These are phyloP conservation scores for Paragorgia papillata DNA, from an alignment of 92 coral and sea anemone species.

Conservation along the genomic window DNA sequence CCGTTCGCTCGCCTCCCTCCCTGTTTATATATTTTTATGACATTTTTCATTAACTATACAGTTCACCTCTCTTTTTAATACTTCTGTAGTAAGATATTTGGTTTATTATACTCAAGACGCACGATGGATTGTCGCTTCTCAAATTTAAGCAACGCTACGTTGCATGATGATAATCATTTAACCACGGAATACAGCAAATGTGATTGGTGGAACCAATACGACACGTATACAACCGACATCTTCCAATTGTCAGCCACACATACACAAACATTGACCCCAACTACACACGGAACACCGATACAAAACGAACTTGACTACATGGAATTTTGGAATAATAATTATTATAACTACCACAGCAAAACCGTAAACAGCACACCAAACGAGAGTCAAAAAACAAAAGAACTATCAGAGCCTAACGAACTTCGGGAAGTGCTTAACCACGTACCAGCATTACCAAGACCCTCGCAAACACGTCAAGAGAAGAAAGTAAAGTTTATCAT, in stretches of 20 bases:
- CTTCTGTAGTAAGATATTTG: too few relatives aligned
- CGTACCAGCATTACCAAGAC: constrained; percentile 21
- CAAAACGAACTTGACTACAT: background rate
- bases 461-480: background rate
- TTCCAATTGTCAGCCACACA: background rate
- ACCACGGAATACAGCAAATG: background rate
- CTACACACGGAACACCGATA: background rate
- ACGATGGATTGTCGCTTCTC: too few relatives aligned
- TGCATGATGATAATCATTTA: background rate
- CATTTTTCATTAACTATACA: too few relatives aligned
- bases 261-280: background rate
- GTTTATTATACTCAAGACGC: too few relatives aligned
- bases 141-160: too few relatives aligned
- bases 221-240: background rate
- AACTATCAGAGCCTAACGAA: background rate
- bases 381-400: background rate
- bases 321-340: constrained; percentile 15
- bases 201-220: background rate
- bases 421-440: constrained; percentile 21
- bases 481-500: constrained; percentile 27
- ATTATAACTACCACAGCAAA: constrained; percentile 17
- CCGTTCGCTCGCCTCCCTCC: too few relatives aligned
- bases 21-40: too few relatives aligned
- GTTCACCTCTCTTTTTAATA: too few relatives aligned
- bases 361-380: background rate